A percentile compares a stretch with the other conserved stretches of the same genome.
These are phyloP conservation scores for Gavialis gangeticus DNA, from an alignment of 2,113 vertebrate genomes.

Conservation along the genomic window DNA sequence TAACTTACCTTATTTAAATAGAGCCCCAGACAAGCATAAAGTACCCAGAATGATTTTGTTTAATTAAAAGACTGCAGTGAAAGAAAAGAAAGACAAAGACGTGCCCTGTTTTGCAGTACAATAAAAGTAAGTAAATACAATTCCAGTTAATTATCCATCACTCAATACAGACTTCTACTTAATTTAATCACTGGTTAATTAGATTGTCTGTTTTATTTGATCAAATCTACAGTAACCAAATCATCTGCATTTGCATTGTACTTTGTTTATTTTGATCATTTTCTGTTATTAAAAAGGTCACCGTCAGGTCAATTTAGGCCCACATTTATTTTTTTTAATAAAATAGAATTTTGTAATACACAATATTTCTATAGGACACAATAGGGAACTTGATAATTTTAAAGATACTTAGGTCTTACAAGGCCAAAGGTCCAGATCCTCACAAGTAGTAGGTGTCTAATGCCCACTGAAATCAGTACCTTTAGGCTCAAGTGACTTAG, in stretches of 20 bases:
- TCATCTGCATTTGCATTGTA: slow-evolving; percentile 71
- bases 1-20: not conserved
- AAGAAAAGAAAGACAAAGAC: slow-evolving; percentile 67
- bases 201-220: slow-evolving; percentile 77
- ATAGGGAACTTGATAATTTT: not conserved
- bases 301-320: slow-evolving; percentile 26
- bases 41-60: slow-evolving; percentile 21
- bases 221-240: slow-evolving; percentile 73
- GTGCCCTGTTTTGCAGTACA: slow-evolving; percentile 53
- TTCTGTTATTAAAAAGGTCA: slow-evolving; percentile 65
- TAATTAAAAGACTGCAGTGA: slow-evolving; percentile 64
- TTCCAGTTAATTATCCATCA: slow-evolving; percentile 76
- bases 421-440: not conserved
- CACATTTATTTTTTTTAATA: slow-evolving; percentile 21
- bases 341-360: not conserved
- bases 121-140: slow-evolving; percentile 68
- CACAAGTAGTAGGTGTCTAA: not conserved
- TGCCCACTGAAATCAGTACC: not conserved
- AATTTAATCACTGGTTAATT: slow-evolving; percentile 79
- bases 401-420: not conserved
- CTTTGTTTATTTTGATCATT: slow-evolving; percentile 63
- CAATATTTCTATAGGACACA: not conserved
- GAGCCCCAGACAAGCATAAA: slow-evolving; percentile 24
- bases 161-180: slow-evolving; percentile 71
- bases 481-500: not conserved